These are phyloP conservation scores for Pyrocoelia pectoralis DNA, from an alignment of 2,888 invertebrate genomes.

Conservation along the genomic window DNA sequence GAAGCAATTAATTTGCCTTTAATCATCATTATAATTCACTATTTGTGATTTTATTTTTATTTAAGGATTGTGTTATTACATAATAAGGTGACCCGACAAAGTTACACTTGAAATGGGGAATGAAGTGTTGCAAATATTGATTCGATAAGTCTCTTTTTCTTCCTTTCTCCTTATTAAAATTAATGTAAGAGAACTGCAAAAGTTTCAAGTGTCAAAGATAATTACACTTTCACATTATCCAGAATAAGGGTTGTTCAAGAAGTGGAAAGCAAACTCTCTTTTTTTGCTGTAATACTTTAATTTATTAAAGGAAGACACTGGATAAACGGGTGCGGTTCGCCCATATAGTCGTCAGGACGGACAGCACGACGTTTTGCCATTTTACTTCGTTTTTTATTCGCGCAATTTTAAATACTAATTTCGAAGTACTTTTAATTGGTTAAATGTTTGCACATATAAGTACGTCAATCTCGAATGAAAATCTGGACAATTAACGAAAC, in stretches of 20 bases:
- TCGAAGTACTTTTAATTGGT: neutral
- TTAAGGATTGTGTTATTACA: too few relatives aligned
- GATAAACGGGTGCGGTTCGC: slow-evolving; percentile 17
- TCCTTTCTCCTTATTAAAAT: too few relatives aligned
- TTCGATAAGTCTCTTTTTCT: too few relatives aligned
- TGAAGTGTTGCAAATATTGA: too few relatives aligned
- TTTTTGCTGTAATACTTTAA: slow-evolving; percentile 6
- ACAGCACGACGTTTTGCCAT: slow-evolving; percentile 12
- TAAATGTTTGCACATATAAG: neutral
- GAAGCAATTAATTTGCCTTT: too few relatives aligned
- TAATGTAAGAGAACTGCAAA: too few relatives aligned
- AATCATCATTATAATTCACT: too few relatives aligned
- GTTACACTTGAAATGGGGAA: too few relatives aligned
- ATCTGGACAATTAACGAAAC: slow-evolving; percentile 4
- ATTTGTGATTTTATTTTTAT: too few relatives aligned
- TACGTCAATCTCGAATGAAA: neutral
- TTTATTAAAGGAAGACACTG: slow-evolving; percentile 19
- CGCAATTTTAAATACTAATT: neutral
- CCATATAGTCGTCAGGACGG: slow-evolving; percentile 12
- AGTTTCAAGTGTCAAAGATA: neutral
- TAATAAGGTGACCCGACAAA: too few relatives aligned
- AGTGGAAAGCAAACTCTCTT: neutral
- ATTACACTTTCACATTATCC: slow-evolving; percentile 1
- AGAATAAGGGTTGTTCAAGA: slow-evolving; percentile 9
- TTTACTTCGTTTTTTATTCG: slow-evolving; percentile 13